Evolutionary conservation across 2,113 vertebrate species (phyloP).

Genomic region (Cheirogaleus medius): DNA sequence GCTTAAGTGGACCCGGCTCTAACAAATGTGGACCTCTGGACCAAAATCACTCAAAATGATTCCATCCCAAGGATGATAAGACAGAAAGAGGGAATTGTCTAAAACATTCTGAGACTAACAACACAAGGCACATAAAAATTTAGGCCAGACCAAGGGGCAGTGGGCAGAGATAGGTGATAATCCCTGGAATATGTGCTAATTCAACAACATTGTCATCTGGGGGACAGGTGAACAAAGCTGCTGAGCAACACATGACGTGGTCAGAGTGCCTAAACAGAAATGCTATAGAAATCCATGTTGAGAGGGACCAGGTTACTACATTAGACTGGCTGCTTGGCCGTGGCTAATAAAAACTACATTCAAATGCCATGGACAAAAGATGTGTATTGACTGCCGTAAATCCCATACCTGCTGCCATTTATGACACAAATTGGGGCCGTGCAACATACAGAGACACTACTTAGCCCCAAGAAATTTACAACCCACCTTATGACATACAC

Average conservation of each 20-base stretch:
- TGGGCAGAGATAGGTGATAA: background rate
- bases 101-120: background rate
- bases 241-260: background rate
- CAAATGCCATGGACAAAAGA: background rate
- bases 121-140: background rate
- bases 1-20: background rate
- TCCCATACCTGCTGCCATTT: background rate
- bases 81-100: background rate
- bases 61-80: background rate
- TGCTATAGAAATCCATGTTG: accelerated
- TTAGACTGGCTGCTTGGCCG: background rate
- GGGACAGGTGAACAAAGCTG: background rate
- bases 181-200: background rate
- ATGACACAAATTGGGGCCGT: background rate
- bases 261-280: background rate
- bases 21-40: background rate
- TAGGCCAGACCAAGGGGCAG: background rate
- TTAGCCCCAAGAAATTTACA: background rate
- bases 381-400: background rate
- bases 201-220: background rate
- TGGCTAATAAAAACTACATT: background rate
- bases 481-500: background rate
- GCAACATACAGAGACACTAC: background rate
- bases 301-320: background rate
- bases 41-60: background rate